Percentiles rank a stretch among this genome's conserved stretches.
Conservation (phyloP, 2,888 invertebrate genomes). For the Drosophila meridiana region DNA sequence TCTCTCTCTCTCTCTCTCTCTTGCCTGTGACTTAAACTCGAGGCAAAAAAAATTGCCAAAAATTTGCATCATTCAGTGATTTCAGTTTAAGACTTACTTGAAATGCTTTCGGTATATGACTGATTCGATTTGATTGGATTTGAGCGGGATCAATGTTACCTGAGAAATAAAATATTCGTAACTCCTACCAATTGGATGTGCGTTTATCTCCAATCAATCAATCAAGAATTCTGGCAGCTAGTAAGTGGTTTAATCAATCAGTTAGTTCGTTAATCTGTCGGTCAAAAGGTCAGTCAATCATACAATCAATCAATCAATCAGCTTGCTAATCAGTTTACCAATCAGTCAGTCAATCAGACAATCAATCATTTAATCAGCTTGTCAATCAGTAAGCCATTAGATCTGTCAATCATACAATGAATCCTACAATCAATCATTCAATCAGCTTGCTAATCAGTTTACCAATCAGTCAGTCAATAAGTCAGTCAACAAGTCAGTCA, state of each 20-base stretch:
- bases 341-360: neutral
- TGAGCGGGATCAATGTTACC: too few relatives aligned
- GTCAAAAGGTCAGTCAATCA: neutral
- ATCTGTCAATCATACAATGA: neutral
- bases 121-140: too few relatives aligned
- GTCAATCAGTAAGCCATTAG: neutral
- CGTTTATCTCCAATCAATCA: neutral
- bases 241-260: neutral
- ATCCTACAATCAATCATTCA: neutral
- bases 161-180: too few relatives aligned
- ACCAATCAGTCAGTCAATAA: neutral
- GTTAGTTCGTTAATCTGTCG: neutral
- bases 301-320: neutral
- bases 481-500: neutral
- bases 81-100: neutral
- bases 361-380: neutral
- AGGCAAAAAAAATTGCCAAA: neutral
- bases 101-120: neutral
- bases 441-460: neutral
- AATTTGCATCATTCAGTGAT: neutral
- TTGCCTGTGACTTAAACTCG: neutral
- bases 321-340: too few relatives aligned
- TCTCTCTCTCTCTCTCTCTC: neutral
- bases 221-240: neutral
- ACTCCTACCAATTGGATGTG: too few relatives aligned